Evolutionary conservation across 2,888 invertebrate species (phyloP).

Genomic region (Syrphus vitripennis): DNA sequence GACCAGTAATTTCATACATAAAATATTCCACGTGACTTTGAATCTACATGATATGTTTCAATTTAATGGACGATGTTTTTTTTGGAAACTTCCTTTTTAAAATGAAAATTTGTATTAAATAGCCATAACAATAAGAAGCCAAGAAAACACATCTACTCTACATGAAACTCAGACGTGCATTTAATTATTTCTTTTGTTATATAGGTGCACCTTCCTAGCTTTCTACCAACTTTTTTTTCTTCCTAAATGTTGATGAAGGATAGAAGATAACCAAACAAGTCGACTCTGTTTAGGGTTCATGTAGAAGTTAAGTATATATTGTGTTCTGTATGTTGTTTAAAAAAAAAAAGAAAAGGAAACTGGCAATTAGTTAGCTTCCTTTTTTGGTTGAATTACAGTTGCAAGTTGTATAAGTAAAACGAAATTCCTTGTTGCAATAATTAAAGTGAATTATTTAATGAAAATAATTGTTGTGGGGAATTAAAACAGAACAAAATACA

Average conservation of each 20-base stretch:
- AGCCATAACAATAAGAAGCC: too few species aligned
- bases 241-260: neutral
- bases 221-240: neutral
- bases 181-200: neutral
- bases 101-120: too few species aligned
- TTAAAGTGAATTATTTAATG: constrained; percentile 63
- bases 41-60: too few species aligned
- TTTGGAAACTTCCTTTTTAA: too few species aligned
- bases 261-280: neutral
- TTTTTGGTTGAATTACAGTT: constrained; percentile 33
- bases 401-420: constrained; percentile 4
- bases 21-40: too few species aligned
- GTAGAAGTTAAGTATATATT: neutral
- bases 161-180: neutral
- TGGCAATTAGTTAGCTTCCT: constrained; percentile 46
- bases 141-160: neutral
- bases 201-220: too few species aligned
- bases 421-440: constrained; percentile 39
- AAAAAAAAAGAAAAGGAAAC: constrained; percentile 49
- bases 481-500: constrained; percentile 14
- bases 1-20: too few species aligned
- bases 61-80: too few species aligned
- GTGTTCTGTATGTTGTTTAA: neutral
- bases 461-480: constrained; percentile 45
- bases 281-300: neutral